Percentiles rank a stretch among this genome's conserved stretches.
phyloP scores from a whole-genome alignment of 1,140 invertebrate genomes.

The Triops longicaudatus region DNA sequence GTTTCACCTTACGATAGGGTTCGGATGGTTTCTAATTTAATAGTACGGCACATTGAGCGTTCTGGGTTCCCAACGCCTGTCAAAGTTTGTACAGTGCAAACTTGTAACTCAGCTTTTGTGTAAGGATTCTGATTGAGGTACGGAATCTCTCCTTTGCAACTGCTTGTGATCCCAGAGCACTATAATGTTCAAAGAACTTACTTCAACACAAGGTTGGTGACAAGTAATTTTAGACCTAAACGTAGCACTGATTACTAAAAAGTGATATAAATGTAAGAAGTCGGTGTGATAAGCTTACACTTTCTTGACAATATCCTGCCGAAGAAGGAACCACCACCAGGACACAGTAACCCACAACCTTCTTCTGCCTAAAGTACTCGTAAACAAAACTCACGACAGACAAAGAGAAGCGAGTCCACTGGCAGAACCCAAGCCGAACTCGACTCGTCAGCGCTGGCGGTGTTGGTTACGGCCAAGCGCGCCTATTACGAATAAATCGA shows the following conservation, averaged over 20 bases:
- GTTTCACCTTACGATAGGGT: not conserved
- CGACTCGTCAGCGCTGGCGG: not conserved
- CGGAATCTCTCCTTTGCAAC: no score
- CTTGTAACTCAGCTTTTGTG: no score
- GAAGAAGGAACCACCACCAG: not conserved
- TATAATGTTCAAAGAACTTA: no score
- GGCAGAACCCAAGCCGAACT: not conserved
- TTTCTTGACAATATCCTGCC: not conserved
- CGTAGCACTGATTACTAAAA: no score
- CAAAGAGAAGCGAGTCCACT: not conserved
- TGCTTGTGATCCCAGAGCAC: no score
- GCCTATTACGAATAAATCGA: not conserved
- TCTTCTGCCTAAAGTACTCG: not conserved
- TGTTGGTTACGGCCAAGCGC: not conserved
- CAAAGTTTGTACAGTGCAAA: not conserved
- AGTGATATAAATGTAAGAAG: no score
- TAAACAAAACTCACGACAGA: constrained; percentile 6
- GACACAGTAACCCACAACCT: not conserved
- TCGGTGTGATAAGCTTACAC: not conserved
- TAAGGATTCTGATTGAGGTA: no score
- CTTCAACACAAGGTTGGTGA: no score
- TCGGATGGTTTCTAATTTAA: not conserved
- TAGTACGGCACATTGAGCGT: not conserved
- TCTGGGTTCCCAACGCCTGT: not conserved
- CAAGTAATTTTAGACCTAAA: no score